Evolutionary conservation across 2,888 invertebrate species (phyloP).

Genomic region (Caenorhabditis zanzibari): DNA sequence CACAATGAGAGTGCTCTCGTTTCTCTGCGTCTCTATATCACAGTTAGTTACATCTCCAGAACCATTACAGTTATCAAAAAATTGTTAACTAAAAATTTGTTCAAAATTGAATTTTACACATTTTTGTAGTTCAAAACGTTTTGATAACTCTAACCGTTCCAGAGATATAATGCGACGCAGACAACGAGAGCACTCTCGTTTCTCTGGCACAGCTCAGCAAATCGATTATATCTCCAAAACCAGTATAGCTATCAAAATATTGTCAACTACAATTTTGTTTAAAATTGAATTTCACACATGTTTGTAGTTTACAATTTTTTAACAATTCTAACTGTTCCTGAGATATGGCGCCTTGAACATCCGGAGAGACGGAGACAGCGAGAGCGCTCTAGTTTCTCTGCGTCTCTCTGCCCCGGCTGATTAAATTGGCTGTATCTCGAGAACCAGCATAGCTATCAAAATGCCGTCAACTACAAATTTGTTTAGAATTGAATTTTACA

Average conservation of each 20-base stretch:
- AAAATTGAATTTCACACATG: not conserved
- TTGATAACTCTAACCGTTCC: not conserved
- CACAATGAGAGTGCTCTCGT: not conserved
- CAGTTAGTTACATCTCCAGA: not conserved
- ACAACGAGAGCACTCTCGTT: not conserved
- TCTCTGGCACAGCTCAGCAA: not conserved
- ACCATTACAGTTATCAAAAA: not conserved
- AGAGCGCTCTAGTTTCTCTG: too few species aligned
- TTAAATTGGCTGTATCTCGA: too few species aligned
- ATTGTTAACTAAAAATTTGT: not conserved
- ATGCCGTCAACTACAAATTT: too few species aligned
- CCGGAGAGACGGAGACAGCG: too few species aligned
- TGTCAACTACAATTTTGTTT: not conserved
- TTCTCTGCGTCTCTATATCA: constrained; percentile 5
- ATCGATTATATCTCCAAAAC: not conserved
- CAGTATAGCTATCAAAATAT: not conserved
- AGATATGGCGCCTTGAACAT: too few species aligned
- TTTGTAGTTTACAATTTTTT: too few species aligned
- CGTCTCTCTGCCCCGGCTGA: too few species aligned
- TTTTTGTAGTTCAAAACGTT: not conserved
- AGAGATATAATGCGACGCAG: not conserved
- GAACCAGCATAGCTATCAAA: too few species aligned
- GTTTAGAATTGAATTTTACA: too few species aligned
- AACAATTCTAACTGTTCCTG: too few species aligned
- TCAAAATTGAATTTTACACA: not conserved